These are phyloP conservation scores for Patiria miniata DNA, from an alignment of 35 echinoderm and acorn worm genomes.

Conservation along the genomic window DNA sequence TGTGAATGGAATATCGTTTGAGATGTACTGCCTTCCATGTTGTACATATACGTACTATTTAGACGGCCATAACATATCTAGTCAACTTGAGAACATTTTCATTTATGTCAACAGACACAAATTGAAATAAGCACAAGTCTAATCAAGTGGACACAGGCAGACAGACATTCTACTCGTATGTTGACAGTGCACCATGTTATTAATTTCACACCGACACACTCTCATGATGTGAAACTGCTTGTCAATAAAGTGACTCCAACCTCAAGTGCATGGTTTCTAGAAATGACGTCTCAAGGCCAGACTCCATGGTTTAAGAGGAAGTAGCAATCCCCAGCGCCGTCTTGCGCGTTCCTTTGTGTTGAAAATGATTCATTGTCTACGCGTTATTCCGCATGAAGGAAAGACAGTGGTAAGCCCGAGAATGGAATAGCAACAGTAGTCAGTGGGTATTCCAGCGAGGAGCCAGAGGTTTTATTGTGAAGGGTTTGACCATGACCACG, in stretches of 20 bases:
- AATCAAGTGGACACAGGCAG: too few species aligned
- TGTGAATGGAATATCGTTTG: too few species aligned
- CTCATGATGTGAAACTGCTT: not conserved
- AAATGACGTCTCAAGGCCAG: not conserved
- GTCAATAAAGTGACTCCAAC: not conserved
- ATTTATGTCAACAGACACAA: too few species aligned
- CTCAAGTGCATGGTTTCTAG: conserved; percentile 8
- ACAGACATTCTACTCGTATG: too few species aligned
- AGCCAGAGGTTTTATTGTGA: not conserved
- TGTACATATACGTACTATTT: too few species aligned
- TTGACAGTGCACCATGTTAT: too few species aligned
- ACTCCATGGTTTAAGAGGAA: not conserved
- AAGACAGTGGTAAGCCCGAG: not conserved
- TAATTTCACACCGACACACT: too few species aligned
- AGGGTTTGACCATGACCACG: not conserved
- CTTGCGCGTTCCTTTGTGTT: not conserved
- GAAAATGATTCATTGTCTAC: conserved; percentile 6
- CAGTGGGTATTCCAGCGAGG: not conserved
- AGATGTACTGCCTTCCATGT: too few species aligned
- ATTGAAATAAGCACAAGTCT: too few species aligned
- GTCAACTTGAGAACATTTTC: too few species aligned
- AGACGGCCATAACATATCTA: too few species aligned
- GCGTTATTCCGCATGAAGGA: conserved; percentile 2
- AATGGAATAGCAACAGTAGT: conserved; percentile 26
- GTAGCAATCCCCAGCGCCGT: not conserved